These are phyloP conservation scores for Pithecia hirsuta DNA, from an alignment of 2,797 vertebrate genomes.

Conservation along the genomic window DNA sequence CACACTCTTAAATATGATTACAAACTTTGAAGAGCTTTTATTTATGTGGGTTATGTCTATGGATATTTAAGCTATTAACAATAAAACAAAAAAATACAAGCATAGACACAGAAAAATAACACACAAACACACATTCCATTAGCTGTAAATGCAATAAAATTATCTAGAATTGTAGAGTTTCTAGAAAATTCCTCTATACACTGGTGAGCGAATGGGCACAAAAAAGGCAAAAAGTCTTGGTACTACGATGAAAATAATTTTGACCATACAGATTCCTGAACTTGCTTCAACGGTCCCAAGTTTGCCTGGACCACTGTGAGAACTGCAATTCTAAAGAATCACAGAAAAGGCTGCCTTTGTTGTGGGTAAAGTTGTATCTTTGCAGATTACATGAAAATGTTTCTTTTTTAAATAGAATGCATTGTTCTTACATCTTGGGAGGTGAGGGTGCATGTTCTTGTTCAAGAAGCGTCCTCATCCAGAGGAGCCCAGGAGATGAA, in stretches of 20 bases:
- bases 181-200: constrained; percentile 12
- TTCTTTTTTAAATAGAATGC: constrained; percentile 11
- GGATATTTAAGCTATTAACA: neutral
- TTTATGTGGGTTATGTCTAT: neutral
- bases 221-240: neutral
- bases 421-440: neutral
- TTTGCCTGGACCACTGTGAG: neutral
- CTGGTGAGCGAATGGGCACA: neutral
- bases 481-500: neutral
- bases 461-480: neutral
- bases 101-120: neutral
- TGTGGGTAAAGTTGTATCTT: neutral
- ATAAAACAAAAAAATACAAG: neutral
- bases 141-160: neutral
- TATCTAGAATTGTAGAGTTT: neutral
- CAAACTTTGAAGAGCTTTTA: neutral
- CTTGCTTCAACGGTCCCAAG: neutral
- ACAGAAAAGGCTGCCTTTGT: neutral
- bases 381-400: neutral
- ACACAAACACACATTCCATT: neutral
- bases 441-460: neutral
- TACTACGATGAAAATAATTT: neutral
- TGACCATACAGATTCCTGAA: neutral
- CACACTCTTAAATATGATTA: neutral
- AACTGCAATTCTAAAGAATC: neutral